Evolutionary conservation across 2,113 vertebrate species (phyloP).

Genomic region (Neodon shergylaensis): DNA sequence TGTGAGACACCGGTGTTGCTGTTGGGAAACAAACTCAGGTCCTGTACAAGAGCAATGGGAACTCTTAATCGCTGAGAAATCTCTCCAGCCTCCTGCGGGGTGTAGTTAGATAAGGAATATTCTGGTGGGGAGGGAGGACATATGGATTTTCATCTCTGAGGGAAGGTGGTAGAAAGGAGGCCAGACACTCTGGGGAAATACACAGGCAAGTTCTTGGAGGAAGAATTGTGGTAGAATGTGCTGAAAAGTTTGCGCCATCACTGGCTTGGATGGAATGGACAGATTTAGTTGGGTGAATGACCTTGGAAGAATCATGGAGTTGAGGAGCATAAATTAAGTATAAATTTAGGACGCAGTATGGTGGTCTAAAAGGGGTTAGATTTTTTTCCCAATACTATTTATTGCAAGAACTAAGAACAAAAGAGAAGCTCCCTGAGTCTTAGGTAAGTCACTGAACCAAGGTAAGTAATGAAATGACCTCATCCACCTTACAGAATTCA

Average conservation of each 20-base stretch:
- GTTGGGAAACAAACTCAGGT: background rate
- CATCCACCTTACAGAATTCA: constrained; percentile 47
- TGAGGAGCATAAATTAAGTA: background rate
- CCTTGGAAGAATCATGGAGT: constrained; percentile 4
- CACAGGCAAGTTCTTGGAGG: background rate
- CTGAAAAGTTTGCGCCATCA: constrained; percentile 1
- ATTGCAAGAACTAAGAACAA: constrained; percentile 39
- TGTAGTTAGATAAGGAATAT: background rate
- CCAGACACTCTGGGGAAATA: background rate
- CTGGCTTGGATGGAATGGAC: background rate
- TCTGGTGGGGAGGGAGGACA: background rate
- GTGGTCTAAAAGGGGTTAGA: constrained; percentile 32
- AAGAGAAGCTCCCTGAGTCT: constrained; percentile 57
- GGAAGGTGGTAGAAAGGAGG: constrained; percentile 8
- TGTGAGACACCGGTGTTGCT: background rate
- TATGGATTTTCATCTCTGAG: background rate
- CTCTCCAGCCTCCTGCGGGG: background rate
- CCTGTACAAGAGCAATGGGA: background rate
- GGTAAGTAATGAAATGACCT: constrained; percentile 57
- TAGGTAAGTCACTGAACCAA: constrained; percentile 50
- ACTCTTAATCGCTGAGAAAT: background rate
- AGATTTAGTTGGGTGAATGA: constrained; percentile 47
- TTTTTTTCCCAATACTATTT: background rate
- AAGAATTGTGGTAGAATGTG: background rate
- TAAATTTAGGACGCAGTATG: constrained; percentile 47